Evolutionary conservation across 2,797 vertebrate genomes (phyloP).

Genomic region (Todus mexicanus): DNA sequence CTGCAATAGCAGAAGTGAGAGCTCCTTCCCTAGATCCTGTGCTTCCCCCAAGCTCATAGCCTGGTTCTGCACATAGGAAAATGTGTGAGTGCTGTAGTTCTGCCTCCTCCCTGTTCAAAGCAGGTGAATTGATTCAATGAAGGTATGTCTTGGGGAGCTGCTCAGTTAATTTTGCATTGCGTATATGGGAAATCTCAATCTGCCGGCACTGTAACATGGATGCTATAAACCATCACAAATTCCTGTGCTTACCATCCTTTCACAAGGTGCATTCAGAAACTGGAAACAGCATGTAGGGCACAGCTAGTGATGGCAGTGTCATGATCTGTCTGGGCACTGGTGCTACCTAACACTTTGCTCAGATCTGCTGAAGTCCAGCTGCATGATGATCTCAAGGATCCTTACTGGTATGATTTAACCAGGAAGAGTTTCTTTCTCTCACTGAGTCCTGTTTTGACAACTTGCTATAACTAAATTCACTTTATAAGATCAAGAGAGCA

Average conservation of each 20-base stretch:
- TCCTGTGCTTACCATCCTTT: neutral
- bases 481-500: neutral
- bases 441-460: neutral
- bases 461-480: neutral
- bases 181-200: neutral
- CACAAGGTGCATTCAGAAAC: neutral
- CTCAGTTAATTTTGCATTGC: neutral
- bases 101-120: neutral
- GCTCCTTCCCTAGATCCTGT: neutral
- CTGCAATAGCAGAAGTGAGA: neutral
- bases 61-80: neutral
- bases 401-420: neutral
- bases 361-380: neutral
- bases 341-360: neutral
- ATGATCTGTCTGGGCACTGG: neutral
- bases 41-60: neutral
- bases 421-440: neutral
- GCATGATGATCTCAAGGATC: neutral
- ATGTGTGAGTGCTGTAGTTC: neutral
- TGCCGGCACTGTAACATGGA: neutral
- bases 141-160: neutral
- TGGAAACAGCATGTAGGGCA: neutral
- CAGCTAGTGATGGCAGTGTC: fast-evolving
- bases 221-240: neutral
- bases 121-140: neutral